phyloP scores from a whole-genome alignment of 2,888 invertebrate species.

The Lomographa bimaculata region DNA sequence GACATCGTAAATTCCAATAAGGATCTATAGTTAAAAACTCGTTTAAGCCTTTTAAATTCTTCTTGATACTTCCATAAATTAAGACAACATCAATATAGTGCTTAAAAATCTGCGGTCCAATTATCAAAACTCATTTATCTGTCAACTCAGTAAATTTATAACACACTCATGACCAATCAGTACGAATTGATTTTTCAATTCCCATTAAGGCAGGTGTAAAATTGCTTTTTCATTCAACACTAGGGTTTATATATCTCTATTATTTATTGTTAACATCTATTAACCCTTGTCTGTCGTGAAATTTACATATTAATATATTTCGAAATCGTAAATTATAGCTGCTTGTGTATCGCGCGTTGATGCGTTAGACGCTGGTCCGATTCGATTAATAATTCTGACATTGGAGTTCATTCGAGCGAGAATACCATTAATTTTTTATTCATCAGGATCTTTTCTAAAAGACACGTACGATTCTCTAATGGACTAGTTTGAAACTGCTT shows the following conservation, averaged over 20 bases:
- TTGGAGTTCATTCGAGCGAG: conserved; percentile 34
- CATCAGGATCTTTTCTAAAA: background rate
- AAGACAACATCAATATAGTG: conserved; percentile 30
- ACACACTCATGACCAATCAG: conserved; percentile 51
- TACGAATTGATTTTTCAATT: conserved; percentile 51
- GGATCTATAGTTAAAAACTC: background rate
- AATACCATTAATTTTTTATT: conserved; percentile 11
- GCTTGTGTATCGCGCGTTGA: conserved; percentile 42
- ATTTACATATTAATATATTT: conserved; percentile 20
- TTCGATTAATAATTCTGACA: conserved; percentile 62
- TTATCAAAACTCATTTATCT: conserved; percentile 52
- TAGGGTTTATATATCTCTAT: conserved; percentile 39
- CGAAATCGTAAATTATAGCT: conserved; percentile 35
- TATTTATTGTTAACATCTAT: conserved; percentile 72
- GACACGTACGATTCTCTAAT: background rate
- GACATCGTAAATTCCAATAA: background rate
- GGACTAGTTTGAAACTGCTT: too few species aligned
- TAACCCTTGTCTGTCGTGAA: conserved; percentile 59
- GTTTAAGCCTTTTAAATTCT: too few species aligned
- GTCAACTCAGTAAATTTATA: conserved; percentile 49
- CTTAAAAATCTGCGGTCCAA: conserved; percentile 48
- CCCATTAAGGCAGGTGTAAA: conserved; percentile 59
- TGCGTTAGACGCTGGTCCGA: conserved; percentile 48
- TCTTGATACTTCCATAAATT: conserved; percentile 44
- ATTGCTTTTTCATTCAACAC: conserved; percentile 45